Percentiles rank a stretch among this genome's conserved stretches.
Evolutionary conservation across 2,888 invertebrate species (phyloP).

Genomic region (Conchocele bisecta): DNA sequence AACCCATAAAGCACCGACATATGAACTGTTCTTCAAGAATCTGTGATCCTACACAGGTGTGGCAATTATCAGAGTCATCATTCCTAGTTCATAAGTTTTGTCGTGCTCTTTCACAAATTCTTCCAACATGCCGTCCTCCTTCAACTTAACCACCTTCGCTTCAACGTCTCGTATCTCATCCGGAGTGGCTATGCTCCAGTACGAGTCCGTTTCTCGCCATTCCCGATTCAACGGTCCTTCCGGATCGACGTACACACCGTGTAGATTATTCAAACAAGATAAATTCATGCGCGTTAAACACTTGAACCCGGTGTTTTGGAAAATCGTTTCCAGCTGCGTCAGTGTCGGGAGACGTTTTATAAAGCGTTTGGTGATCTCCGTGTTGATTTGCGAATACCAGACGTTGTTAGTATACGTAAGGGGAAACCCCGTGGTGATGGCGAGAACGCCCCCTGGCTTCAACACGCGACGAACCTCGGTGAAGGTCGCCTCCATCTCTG

Average conservation of each 20-base stretch:
- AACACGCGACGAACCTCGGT: not conserved
- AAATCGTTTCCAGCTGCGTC: not conserved
- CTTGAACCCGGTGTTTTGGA: not conserved
- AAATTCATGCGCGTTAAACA: not conserved
- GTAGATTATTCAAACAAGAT: not conserved
- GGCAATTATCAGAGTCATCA: not conserved
- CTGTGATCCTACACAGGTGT: not conserved
- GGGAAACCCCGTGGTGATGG: not conserved
- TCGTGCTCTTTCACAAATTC: conserved; percentile 3
- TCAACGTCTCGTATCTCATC: not conserved
- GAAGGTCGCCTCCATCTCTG: not conserved
- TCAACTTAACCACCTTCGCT: not conserved
- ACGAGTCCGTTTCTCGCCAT: not conserved
- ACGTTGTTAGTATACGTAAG: not conserved
- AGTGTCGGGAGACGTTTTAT: not conserved
- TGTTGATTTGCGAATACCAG: not conserved
- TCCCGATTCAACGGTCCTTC: conserved; percentile 5
- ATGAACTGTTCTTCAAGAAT: too few species aligned
- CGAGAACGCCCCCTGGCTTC: not conserved
- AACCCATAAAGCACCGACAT: too few species aligned
- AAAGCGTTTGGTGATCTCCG: not conserved
- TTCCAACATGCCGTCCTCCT: not conserved
- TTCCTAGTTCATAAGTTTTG: not conserved
- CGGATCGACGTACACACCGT: not conserved
- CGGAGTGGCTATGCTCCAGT: not conserved